Base-by-base conservation (phyloP, 2,113 vertebrate species). In the Pollachius pollachius region DNA sequence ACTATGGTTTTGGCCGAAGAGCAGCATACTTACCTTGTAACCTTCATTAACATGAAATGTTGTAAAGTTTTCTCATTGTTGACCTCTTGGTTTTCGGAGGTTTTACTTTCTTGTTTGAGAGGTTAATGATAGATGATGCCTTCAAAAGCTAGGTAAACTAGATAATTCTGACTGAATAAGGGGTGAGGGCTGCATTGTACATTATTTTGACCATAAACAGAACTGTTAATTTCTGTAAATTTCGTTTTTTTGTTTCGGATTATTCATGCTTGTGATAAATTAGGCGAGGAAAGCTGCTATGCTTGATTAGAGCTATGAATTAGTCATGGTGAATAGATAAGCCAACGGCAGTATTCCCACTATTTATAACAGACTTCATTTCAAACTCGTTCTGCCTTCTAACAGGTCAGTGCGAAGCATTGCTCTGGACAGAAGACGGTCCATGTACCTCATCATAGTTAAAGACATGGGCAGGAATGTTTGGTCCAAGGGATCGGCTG, bases 361-460 rank as follows among this genome's bases (percentile, higher is more conserved):
- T 62, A 41, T 0, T 5, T 68, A 21, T 52, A 76, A 19, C 74
- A 1, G 19, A 37, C 17, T 69, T 62, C 34, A 74, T 48, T 48
- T 13, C 11, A 64, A 75, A 79, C 59, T 63, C 68, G 75, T 57
- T 71, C 71, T 76, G 70, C 67, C 67, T 80, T 18, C 74, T 13
- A 48, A 48, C 12, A 48, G 41, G 41, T 13, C 41, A 48, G 41
- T 84, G 78, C 74, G 87, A 85, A 86, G 81, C 86, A 83, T 65
- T 84, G 84, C 73, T 83, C 84, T 80, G 67, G 71, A 48, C 41
- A 48, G 79, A 19, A 65, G 70, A 79, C 62, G 74, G 71, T 77
- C 80, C 75, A 79, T 89, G 89, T 92, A 92, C 91, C 90, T 93
- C 89, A 72, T 92, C 89, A 91, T 90, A 92, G 86, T 84, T 93